Percentiles rank a stretch among this genome's conserved stretches.
These are phyloP conservation scores for Diarsia mendica DNA, from an alignment of 2,888 invertebrate species.

Conservation along the genomic window DNA sequence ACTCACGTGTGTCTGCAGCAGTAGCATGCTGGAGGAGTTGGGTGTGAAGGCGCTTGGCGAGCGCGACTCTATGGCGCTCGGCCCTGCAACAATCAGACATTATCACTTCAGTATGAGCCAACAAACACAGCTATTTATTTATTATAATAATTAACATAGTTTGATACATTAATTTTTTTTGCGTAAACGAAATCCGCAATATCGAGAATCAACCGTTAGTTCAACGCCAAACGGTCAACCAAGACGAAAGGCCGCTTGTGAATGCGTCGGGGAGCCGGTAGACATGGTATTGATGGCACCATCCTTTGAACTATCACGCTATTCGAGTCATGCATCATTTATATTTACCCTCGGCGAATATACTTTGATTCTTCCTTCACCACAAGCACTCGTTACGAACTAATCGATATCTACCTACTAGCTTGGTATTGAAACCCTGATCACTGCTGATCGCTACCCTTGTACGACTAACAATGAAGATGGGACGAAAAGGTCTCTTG, in stretches of 20 bases:
- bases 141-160: background rate
- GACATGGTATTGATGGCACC: conserved; percentile 80
- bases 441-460: conserved; percentile 78
- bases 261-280: conserved; percentile 78
- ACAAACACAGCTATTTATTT: conserved; percentile 14
- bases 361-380: conserved; percentile 89
- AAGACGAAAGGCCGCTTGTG: conserved; percentile 72
- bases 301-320: conserved; percentile 91
- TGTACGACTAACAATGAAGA: conserved; percentile 80
- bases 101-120: conserved; percentile 59
- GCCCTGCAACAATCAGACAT: conserved; percentile 87
- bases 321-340: conserved; percentile 90
- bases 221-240: conserved; percentile 61
- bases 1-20: conserved; percentile 97
- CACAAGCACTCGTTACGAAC: conserved; percentile 82
- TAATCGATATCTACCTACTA: conserved; percentile 81
- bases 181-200: conserved; percentile 22
- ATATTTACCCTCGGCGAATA: conserved; percentile 90
- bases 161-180: conserved; percentile 11
- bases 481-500: conserved; percentile 81
- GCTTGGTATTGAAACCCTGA: conserved; percentile 67
- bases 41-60: conserved; percentile 90
- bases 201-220: conserved; percentile 37
- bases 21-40: conserved; percentile 96
- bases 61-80: conserved; percentile 90